Conservation (phyloP, 1,140 invertebrate genomes). For the Papilio aristodemus region DNA sequence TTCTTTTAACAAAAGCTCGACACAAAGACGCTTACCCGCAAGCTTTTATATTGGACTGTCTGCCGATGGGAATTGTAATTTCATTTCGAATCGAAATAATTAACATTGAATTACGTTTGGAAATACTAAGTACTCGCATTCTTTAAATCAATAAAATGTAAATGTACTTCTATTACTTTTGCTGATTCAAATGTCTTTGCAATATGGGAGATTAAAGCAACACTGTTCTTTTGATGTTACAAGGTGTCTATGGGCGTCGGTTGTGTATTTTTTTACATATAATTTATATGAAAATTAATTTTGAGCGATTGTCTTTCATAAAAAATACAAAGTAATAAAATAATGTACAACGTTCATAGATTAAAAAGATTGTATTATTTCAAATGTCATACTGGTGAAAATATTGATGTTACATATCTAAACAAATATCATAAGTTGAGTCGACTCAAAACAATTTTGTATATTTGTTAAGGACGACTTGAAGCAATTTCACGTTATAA, state of each 20-base stretch:
- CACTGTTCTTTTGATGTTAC: no score
- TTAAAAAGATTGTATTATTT: not conserved
- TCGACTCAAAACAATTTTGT: not conserved
- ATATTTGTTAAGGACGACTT: not conserved
- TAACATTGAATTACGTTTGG: slow-evolving; percentile 1
- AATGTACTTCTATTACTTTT: not conserved
- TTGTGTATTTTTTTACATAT: no score
- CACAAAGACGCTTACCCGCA: slow-evolving; percentile 8
- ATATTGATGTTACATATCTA: not conserved
- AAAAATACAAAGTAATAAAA: not conserved
- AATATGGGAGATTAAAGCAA: no score
- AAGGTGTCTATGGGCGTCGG: no score
- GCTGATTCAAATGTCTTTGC: not conserved
- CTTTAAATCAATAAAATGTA: not conserved
- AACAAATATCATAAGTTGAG: no score
- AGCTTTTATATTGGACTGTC: not conserved
- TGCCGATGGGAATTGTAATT: slow-evolving; percentile 11
- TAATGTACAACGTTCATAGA: not conserved
- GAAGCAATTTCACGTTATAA: not conserved
- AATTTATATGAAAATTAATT: no score
- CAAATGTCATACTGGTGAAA: not conserved
- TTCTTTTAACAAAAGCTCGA: slow-evolving; percentile 26
- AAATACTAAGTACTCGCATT: not conserved
- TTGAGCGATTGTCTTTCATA: no score
- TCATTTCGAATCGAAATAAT: not conserved